These are phyloP conservation scores for Pristionchus entomophagus DNA, from an alignment of 2,888 invertebrate genomes.

Conservation along the genomic window DNA sequence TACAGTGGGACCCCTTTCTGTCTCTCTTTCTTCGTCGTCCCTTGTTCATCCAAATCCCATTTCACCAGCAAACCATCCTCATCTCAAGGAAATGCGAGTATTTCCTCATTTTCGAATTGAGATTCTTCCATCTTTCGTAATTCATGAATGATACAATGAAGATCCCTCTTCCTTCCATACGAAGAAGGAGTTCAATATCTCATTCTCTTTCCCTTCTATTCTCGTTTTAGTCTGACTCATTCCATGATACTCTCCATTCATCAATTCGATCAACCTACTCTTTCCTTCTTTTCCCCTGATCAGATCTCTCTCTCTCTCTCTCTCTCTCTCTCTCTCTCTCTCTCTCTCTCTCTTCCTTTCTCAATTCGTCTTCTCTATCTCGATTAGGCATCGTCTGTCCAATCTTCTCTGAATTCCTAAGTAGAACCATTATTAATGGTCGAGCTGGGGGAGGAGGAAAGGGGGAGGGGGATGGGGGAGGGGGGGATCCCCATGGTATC, in stretches of 20 bases:
- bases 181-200: too few relatives aligned
- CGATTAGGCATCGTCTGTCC: conserved; percentile 19
- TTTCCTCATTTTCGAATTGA: too few relatives aligned
- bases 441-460: not conserved
- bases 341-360: not conserved
- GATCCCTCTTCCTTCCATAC: too few relatives aligned
- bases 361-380: too few relatives aligned
- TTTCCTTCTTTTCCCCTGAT: too few relatives aligned
- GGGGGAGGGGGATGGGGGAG: too few relatives aligned
- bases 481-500: conserved; percentile 14
- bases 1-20: not conserved
- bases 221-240: not conserved
- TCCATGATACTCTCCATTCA: not conserved
- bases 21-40: not conserved
- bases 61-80: not conserved
- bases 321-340: not conserved
- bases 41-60: not conserved
- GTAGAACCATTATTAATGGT: conserved; percentile 33
- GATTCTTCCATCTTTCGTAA: too few relatives aligned
- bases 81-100: too few relatives aligned
- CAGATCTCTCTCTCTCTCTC: too few relatives aligned
- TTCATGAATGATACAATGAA: too few relatives aligned
- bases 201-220: too few relatives aligned
- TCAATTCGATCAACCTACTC: too few relatives aligned
- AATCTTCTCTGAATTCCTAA: not conserved